Evolutionary conservation across 92 coral and sea anemone genomes (phyloP).

Genomic region (Meandrina meandrites): DNA sequence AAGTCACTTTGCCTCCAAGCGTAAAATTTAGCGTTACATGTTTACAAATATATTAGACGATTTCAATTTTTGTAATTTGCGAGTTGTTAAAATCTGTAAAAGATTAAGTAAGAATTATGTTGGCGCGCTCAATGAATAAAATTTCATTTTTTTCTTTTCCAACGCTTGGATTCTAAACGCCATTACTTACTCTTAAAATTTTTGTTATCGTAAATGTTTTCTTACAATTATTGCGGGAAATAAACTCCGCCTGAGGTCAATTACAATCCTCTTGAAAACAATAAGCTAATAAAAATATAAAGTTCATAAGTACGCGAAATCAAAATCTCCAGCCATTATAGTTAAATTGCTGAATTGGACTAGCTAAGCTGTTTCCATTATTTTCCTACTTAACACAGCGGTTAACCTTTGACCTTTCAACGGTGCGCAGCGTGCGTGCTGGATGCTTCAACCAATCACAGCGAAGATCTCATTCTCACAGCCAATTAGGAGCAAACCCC

Average conservation of each 20-base stretch:
- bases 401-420: not conserved
- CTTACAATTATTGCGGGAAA: not conserved
- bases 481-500: not conserved
- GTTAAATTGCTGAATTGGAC: not conserved
- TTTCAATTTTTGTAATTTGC: not conserved
- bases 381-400: not conserved
- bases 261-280: not conserved
- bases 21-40: not conserved
- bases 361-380: not conserved
- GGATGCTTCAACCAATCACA: not conserved
- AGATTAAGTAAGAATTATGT: not conserved
- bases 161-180: not conserved
- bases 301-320: not conserved
- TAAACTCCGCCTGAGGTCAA: not conserved
- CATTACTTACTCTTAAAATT: not conserved
- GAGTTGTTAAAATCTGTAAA: conserved; percentile 16
- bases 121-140: not conserved
- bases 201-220: not conserved
- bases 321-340: not conserved
- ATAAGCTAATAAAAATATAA: no score
- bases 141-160: not conserved
- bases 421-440: not conserved
- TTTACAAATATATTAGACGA: conserved; percentile 19
- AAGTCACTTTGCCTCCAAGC: not conserved
- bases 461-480: not conserved